Conservation (phyloP, 2,888 invertebrate species). For the Stenurella melanura region DNA sequence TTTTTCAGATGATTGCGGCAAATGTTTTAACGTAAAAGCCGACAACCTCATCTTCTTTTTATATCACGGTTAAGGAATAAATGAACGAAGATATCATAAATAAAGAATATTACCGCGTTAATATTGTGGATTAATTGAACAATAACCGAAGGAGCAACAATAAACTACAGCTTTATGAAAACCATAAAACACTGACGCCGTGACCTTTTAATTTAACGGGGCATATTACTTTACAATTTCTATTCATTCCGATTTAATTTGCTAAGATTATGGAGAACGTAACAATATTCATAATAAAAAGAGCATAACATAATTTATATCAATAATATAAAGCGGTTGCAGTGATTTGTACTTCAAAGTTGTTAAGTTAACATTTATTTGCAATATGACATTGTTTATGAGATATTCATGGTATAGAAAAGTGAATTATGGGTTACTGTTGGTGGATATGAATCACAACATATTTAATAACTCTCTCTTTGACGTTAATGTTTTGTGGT, state of each 20-base stretch:
- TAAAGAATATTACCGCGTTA: no score
- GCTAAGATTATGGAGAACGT: not conserved
- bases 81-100: no score
- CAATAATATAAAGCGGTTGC: constrained; percentile 24
- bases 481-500: constrained; percentile 9
- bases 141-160: not conserved
- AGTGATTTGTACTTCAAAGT: constrained; percentile 41
- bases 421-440: constrained; percentile 44
- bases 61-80: no score
- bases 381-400: constrained; percentile 46
- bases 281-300: constrained; percentile 21
- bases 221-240: not conserved
- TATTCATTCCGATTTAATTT: constrained; percentile 18
- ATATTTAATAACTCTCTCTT: constrained; percentile 21
- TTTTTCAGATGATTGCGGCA: no score
- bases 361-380: constrained; percentile 45
- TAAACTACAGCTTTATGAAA: not conserved
- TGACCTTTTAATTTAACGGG: not conserved
- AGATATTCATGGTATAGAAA: constrained; percentile 42
- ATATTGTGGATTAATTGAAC: no score
- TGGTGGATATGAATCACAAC: constrained; percentile 22
- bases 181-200: not conserved
- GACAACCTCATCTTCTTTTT: no score
- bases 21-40: no score
- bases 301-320: constrained; percentile 26